These are phyloP conservation scores for Lonchura striata DNA, from an alignment of 2,113 vertebrate genomes.

Conservation along the genomic window DNA sequence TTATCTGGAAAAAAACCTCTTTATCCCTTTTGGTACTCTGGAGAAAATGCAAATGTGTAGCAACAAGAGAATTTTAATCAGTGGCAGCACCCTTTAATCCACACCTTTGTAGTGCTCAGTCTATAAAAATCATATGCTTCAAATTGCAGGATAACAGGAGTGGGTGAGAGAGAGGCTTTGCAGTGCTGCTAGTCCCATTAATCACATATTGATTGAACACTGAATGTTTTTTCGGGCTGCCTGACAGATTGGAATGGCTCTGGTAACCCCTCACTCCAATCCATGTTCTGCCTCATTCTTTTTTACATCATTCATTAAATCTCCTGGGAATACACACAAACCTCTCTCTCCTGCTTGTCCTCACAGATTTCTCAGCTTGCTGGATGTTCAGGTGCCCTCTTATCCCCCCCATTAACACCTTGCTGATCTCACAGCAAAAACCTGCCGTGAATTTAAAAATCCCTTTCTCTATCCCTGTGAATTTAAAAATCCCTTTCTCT, in stretches of 20 bases:
- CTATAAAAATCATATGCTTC: not conserved
- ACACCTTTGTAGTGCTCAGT: not conserved
- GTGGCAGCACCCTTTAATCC: not conserved
- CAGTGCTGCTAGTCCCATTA: not conserved
- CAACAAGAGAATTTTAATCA: not conserved
- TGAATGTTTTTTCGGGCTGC: not conserved
- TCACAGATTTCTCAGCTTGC: not conserved
- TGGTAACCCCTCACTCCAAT: not conserved
- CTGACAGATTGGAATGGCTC: constrained; percentile 32
- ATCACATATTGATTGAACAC: not conserved
- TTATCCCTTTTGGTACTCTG: not conserved
- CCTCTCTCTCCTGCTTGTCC: not conserved
- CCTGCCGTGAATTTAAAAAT: not conserved
- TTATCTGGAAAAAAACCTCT: not conserved
- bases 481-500: not conserved
- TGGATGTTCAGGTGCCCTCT: not conserved
- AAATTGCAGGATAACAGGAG: not conserved
- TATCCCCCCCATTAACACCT: not conserved
- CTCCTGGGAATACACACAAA: not conserved
- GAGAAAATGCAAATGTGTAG: not conserved
- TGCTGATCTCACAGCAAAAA: not conserved
- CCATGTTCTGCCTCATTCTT: not conserved
- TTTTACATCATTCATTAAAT: constrained; percentile 4
- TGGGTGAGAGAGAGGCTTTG: not conserved
- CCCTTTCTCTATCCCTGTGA: not conserved